A percentile compares a stretch with the other conserved stretches of the same genome.
Evolutionary conservation across 2,797 vertebrate genomes (phyloP).

Genomic region (Onychomys leucogaster): DNA sequence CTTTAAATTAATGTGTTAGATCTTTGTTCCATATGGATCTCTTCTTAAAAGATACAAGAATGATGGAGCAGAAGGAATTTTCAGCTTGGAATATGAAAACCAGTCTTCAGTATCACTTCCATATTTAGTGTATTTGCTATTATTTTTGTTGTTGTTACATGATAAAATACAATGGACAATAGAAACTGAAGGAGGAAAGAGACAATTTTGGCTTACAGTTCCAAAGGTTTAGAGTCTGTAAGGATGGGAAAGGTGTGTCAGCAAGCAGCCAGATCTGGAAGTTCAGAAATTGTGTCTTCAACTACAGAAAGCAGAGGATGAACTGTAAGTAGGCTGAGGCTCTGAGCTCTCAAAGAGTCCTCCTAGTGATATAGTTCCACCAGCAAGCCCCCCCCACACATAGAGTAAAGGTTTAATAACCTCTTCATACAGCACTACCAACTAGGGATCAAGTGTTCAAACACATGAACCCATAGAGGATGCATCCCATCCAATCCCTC

Average conservation of each 20-base stretch:
- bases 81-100: neutral
- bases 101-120: neutral
- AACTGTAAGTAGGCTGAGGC: neutral
- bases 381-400: no score
- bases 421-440: neutral
- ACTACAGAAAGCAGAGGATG: neutral
- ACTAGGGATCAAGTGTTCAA: neutral
- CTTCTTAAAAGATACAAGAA: neutral
- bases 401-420: neutral
- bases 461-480: neutral
- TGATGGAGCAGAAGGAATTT: neutral
- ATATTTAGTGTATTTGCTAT: neutral
- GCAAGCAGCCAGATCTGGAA: neutral
- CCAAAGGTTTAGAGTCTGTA: neutral
- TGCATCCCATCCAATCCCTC: neutral
- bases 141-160: neutral
- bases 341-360: neutral
- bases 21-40: neutral
- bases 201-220: neutral
- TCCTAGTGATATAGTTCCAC: neutral
- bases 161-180: neutral
- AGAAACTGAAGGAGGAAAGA: neutral
- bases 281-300: neutral
- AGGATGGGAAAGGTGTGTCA: neutral
- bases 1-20: slow-evolving; percentile 25